Conservation (phyloP, 2,113 vertebrate species). For the Ceyx cyanopectus region DNA sequence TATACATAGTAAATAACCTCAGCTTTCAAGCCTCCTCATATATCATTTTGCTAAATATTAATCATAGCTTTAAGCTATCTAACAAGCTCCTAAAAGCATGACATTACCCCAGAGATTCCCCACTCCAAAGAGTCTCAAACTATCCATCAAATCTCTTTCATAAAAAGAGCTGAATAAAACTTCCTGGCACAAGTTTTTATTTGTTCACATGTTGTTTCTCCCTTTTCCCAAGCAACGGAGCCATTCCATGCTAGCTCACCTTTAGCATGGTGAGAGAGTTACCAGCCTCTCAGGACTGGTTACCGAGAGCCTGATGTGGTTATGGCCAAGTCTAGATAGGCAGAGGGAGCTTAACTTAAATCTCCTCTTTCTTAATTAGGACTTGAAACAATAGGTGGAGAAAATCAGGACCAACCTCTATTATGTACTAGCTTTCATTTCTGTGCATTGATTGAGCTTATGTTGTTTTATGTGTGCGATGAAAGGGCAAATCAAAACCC, state of each 20-base stretch:
- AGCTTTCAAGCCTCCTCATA: slow-evolving; percentile 56
- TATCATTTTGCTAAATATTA: slow-evolving; percentile 71
- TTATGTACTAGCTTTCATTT: slow-evolving; percentile 81
- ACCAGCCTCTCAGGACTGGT: slow-evolving; percentile 24
- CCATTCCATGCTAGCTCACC: neutral
- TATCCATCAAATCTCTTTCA: slow-evolving; percentile 83
- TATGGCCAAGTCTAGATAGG: slow-evolving; percentile 40
- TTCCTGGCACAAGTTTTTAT: slow-evolving; percentile 78
- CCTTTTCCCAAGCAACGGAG: slow-evolving; percentile 17
- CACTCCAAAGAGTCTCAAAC: slow-evolving; percentile 59
- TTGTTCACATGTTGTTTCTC: slow-evolving; percentile 73
- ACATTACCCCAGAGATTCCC: slow-evolving; percentile 63
- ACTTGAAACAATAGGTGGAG: slow-evolving; percentile 68
- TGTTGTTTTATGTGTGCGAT: slow-evolving; percentile 58
- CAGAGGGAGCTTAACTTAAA: slow-evolving; percentile 32
- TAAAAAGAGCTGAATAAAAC: slow-evolving; percentile 81
- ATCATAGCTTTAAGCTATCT: slow-evolving; percentile 68
- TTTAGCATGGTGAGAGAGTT: slow-evolving; percentile 59
- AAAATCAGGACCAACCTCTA: slow-evolving; percentile 50
- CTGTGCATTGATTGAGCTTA: slow-evolving; percentile 74
- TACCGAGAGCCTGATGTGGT: slow-evolving; percentile 69
- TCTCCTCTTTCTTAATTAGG: slow-evolving; percentile 73
- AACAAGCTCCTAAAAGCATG: slow-evolving; percentile 51
- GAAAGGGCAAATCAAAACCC: slow-evolving; percentile 78
- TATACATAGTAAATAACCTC: slow-evolving; percentile 69